Evolutionary conservation across 2,888 invertebrate species (phyloP), one percentile per base, ranked within the genome.

Genomic region (Eupithecia inturbata): DNA sequence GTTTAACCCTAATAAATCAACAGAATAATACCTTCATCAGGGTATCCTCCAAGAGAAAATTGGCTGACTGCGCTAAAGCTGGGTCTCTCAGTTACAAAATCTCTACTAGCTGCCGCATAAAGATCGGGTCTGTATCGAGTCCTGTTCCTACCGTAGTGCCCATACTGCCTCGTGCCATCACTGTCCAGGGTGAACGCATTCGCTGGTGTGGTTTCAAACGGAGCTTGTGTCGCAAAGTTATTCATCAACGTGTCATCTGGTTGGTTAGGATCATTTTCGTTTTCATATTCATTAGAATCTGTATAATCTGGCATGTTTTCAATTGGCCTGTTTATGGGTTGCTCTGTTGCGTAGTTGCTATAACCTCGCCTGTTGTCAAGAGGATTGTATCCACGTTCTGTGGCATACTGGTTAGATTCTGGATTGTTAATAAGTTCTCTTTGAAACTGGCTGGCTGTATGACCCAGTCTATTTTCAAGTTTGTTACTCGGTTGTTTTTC

Each of bases 1-100:
- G n/a, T 26, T 22, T 14, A 14, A 60, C 28, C 60, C 28, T 28
- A 16, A 31, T 28, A 28, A 31, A 16, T 31, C 1, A 62, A 62
- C 31, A 31, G 16, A 19, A 45, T n/a, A n/a, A 10, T 87, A 93
- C 94, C 94, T 75, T 87, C 84, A 73, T 94, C 93, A 31, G 91
- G 91, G 5, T 91, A 84, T 68, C 83, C 84, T 19, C 83, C 82
- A n/a, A 86, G 77, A 7, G 79, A 86, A 70, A 68, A 67, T 49
- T 80, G 79, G 68, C 84, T 86, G 0, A 87, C 82, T 22, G 84
- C 74, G 36, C 86, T 86, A 88, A 88, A 91, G 26, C 81, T 81
- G 2, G 92, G 89, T 57, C 81, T 82, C 1, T 82, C 77, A 1
- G 92, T 91, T 0, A 87, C 83, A 14, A 86, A 66, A 5, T 86